Conservation (phyloP, 2,113 vertebrate genomes). For the Hystrix cristata region DNA sequence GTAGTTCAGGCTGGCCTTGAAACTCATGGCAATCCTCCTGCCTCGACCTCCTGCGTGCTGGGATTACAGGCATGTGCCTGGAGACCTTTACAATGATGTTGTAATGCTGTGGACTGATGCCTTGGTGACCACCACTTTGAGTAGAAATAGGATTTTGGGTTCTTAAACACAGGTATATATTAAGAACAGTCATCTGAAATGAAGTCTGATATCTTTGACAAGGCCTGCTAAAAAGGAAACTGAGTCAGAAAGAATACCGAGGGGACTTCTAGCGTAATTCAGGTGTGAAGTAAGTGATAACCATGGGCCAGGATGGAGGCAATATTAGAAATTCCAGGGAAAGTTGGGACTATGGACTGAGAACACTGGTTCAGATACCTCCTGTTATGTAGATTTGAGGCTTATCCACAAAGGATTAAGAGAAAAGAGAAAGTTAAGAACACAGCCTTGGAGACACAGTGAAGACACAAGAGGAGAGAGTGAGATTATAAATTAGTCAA, state of each 20-base stretch:
- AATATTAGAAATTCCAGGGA: neutral
- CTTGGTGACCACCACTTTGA: neutral
- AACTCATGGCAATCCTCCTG: neutral
- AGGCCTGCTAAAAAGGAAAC: neutral
- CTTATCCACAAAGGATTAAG: neutral
- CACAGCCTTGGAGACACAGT: neutral
- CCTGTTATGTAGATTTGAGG: neutral
- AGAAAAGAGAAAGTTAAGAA: conserved; percentile 8
- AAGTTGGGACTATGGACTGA: neutral
- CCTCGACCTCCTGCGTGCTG: neutral
- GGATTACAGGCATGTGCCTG: neutral
- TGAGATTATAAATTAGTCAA: conserved; percentile 10
- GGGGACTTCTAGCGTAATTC: neutral
- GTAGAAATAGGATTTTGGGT: neutral
- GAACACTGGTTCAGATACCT: neutral
- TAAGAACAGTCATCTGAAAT: neutral
- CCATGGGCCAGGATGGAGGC: neutral
- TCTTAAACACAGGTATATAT: neutral
- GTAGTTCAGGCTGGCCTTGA: neutral
- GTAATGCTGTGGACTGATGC: neutral
- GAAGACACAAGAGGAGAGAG: neutral
- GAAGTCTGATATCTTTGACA: neutral
- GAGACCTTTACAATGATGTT: neutral
- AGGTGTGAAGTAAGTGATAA: neutral
- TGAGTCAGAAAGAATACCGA: conserved; percentile 10